Percentiles rank a stretch among this genome's conserved stretches.
These are phyloP conservation scores for Xiphophorus birchmanni DNA, from an alignment of 2,797 vertebrate species.

Conservation along the genomic window DNA sequence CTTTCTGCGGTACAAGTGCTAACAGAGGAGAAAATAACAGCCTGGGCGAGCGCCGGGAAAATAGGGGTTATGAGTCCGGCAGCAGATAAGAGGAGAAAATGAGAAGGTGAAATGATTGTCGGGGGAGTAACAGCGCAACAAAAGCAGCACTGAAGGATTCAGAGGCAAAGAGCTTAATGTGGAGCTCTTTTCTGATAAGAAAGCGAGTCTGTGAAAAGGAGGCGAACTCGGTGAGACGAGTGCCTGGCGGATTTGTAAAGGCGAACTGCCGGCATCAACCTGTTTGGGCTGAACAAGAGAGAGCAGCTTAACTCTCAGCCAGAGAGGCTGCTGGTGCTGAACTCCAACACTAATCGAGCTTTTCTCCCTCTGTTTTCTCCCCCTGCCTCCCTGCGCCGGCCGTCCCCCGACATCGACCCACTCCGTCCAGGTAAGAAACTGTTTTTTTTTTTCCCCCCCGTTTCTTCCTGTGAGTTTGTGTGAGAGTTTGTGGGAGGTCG, in stretches of 20 bases:
- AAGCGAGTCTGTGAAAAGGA: conserved; percentile 10
- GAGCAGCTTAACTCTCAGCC: conserved; percentile 58
- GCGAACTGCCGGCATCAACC: conserved; percentile 51
- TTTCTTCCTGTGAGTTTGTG: conserved; percentile 4
- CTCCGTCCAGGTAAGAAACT: conserved; percentile 72
- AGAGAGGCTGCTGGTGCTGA: conserved; percentile 55
- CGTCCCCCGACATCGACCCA: conserved; percentile 29
- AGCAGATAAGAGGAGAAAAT: conserved; percentile 44
- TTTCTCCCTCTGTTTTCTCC: conserved; percentile 56
- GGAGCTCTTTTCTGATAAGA: conserved; percentile 21
- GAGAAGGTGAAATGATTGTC: conserved; percentile 26
- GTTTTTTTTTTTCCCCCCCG: neutral
- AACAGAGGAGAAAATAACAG: conserved; percentile 29
- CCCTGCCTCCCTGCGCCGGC: conserved; percentile 11
- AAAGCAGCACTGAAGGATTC: conserved; percentile 22
- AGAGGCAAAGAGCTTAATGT: conserved; percentile 27
- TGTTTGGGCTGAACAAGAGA: conserved; percentile 61
- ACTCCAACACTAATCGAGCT: conserved; percentile 64
- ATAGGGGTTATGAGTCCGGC: conserved; percentile 35
- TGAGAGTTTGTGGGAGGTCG: conserved; percentile 33
- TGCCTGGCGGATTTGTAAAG: conserved; percentile 56
- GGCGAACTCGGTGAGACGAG: conserved; percentile 38
- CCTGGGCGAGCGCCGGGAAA: conserved; percentile 8
- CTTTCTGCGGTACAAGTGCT: conserved; percentile 31
- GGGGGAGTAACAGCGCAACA: conserved; percentile 18